Evolutionary conservation across 2,888 invertebrate species (phyloP).

Genomic region (Leptinotarsa peninsularis): DNA sequence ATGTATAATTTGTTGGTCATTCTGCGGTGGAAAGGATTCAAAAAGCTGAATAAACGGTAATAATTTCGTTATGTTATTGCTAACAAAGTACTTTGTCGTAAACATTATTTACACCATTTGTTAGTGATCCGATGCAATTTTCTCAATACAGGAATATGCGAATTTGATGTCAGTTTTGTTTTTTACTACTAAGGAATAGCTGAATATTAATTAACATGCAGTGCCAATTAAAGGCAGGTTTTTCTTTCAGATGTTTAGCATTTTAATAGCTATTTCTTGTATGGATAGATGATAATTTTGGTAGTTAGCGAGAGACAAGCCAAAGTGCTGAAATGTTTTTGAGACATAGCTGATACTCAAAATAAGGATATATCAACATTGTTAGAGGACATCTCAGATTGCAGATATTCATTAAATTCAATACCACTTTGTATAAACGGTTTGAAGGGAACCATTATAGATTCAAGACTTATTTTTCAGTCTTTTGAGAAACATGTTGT

Average conservation of each 20-base stretch:
- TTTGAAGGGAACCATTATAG: too few species aligned
- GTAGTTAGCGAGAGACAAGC: neutral
- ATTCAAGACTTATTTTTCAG: too few species aligned
- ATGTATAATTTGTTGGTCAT: conserved; percentile 51
- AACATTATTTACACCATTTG: conserved; percentile 25
- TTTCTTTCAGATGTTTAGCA: neutral
- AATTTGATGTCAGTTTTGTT: conserved; percentile 3
- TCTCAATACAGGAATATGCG: neutral
- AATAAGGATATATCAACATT: too few species aligned
- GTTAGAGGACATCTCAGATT: too few species aligned
- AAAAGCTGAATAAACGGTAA: conserved; percentile 45
- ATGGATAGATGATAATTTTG: neutral
- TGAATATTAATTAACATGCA: conserved; percentile 8
- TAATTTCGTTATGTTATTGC: conserved; percentile 56
- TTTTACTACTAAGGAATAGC: neutral
- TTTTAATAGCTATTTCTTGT: neutral
- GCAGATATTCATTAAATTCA: too few species aligned
- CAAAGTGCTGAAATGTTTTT: neutral
- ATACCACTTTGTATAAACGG: too few species aligned
- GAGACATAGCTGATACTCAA: too few species aligned
- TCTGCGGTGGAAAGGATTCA: conserved; percentile 43
- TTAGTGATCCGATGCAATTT: conserved; percentile 8
- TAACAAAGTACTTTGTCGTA: conserved; percentile 24
- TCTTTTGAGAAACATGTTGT: too few species aligned
- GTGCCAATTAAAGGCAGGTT: conserved; percentile 4